Evolutionary conservation across 1,140 invertebrate species (phyloP), one percentile per base, ranked within the genome.

Genomic region (Drosophila nebulosa): DNA sequence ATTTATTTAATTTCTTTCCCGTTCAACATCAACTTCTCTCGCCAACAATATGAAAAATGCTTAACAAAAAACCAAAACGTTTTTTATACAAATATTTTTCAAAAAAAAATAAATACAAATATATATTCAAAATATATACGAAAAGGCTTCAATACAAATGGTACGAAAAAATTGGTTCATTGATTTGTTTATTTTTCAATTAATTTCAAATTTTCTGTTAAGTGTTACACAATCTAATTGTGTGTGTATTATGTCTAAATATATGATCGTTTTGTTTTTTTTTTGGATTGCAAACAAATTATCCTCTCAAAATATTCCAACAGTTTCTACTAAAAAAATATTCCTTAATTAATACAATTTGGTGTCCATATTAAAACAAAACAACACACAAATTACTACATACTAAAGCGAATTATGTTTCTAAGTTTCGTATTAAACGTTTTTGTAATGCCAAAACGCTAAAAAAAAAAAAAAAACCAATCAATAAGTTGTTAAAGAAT

Each of bases 61-160:
- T 81, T 85, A 69, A 80, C n/a, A 85, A 71, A 71, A 85, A 68
- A 71, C 56, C 4, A 51, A 70, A 42, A 59, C 42, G 57, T 53
- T 32, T 59, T 51, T 24, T 16, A 26, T 21, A 46, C 10, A 27
- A 56, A 61, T 60, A 76, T 73, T 46, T 69, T 30, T 35, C 53
- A 18, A n/a, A 35, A 39, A 1, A 21, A 14, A n/a, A n/a, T n/a
- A n/a, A n/a, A n/a, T n/a, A n/a, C n/a, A n/a, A n/a, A n/a, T 68
- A 42, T 56, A 53, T 30, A 53, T 61, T 58, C n/a, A n/a, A n/a
- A 1, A 27, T 71, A 62, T 65, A 66, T 80, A 67, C 79, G 56
- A 53, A 84, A 76, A 89, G 86, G 86, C 86, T 78, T 89, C 86
- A 68, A 89, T 89, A 89, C 86, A 89, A 89, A 89, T 89, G 86